Conservation (phyloP, 2,113 vertebrate genomes). For the Hiodon alosoides region DNA sequence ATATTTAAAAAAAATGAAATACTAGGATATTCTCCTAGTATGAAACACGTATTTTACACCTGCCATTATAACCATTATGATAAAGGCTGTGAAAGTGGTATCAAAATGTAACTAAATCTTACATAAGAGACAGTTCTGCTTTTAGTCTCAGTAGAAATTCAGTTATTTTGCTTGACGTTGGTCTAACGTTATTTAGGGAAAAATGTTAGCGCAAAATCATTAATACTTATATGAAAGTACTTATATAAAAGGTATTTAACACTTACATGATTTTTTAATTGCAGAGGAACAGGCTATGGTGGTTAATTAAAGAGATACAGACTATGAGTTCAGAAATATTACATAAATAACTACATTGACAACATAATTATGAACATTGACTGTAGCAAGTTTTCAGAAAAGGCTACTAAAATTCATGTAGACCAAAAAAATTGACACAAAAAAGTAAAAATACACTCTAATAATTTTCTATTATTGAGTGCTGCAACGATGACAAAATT, state of each 20-base stretch:
- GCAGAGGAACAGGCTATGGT: too few relatives aligned
- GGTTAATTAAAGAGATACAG: constrained; percentile 36
- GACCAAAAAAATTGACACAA: constrained; percentile 20
- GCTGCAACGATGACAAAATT: constrained; percentile 35
- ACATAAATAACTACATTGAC: constrained; percentile 71
- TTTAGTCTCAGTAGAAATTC: constrained; percentile 20
- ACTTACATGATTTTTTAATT: constrained; percentile 27
- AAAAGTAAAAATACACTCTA: constrained; percentile 51
- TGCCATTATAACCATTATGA: too few relatives aligned
- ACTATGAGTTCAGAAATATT: constrained; percentile 44
- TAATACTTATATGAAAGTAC: too few relatives aligned
- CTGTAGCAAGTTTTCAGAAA: constrained; percentile 47
- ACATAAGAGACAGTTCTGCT: neutral
- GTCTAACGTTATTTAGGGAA: neutral
- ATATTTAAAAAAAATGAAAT: too few relatives aligned
- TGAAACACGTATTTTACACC: too few relatives aligned
- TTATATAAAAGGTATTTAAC: constrained; percentile 18
- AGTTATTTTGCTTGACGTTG: constrained; percentile 22
- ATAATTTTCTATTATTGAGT: constrained; percentile 14
- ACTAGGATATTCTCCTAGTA: too few relatives aligned
- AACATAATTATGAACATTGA: constrained; percentile 57
- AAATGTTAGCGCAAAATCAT: too few relatives aligned
- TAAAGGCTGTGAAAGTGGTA: too few relatives aligned
- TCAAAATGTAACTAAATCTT: too few relatives aligned
- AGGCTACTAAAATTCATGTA: constrained; percentile 36